Evolutionary conservation across 2,888 invertebrate genomes (phyloP), one percentile per base, ranked within the genome.

Genomic region (Synergus umbraculus): DNA sequence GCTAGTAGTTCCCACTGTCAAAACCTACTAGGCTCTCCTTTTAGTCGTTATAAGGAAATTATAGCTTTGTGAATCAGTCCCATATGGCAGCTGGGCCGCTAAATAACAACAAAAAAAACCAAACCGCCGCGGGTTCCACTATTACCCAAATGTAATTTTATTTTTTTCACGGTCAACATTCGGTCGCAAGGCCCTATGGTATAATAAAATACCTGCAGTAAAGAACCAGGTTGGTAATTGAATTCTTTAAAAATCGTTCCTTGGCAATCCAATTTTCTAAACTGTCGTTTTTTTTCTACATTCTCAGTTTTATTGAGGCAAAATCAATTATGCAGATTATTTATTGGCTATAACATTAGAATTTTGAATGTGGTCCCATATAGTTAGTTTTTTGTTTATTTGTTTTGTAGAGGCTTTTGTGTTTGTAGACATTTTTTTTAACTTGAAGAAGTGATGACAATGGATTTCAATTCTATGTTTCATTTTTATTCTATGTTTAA

Each of bases 191-290:
- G 12, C 7, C 37, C 54, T 54, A n/a, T 54, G 73, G 37, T 37
- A 58, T 73, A 73, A 73, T 73, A 73, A 73, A 73, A 73, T 73
- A 73, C 49, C 73, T 73, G n/a, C 3, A 54, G 49, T 73, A 54
- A 73, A 73, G 73, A 54, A 41, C 73, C 67, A 2, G 15, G 22
- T 12, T 29, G 63, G 63, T 22, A 58, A 73, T 73, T 73, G 54
- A 73, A 73, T 73, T 73, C 73, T 54, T 73, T 10, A 58, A 73
- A 73, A 73, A 67, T 67, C 46, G 43, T 67, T 67, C 69, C 69
- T 22, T 44, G 69, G 22, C 49, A 67, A 22, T 29, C n/a, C 18
- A 73, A 73, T 73, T 73, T 54, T 41, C 54, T 69, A 69, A 54
- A 66, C 66, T 66, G 43, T 18, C 5, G 2, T 13, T 54, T 54